Base-by-base conservation (phyloP, 1,140 invertebrate genomes). In the Cydia fagiglandana region DNA sequence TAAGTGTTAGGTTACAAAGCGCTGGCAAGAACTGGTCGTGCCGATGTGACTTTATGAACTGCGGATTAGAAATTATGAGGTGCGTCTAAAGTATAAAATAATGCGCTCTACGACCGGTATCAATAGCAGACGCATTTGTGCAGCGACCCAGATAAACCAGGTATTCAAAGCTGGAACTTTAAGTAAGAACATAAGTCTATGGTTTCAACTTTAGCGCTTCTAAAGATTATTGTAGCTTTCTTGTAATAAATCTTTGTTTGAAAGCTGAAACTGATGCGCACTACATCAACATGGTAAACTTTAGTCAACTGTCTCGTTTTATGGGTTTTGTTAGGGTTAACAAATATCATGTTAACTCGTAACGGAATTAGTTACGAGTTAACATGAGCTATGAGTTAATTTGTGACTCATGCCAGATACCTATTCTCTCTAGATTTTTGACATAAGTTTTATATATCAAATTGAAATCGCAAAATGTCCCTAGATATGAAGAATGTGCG, bases 241-340 rank as follows among this genome's bases (percentile, higher is more conserved):
- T 61, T 12, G 30, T 70, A 85, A 84, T 88, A 88, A 88, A 88
- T 89, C 86, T 87, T 82, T 78, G 78, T 83, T 79, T 84, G 85
- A 84, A 86, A 84, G 80, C 85, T 86, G 84, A 86, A 88, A 89
- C 84, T 88, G 88, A 89, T 87, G 84, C 81, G 86, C 78, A 80
- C 78, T 88, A 86, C 81, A 87, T 89, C 86, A 88, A 86, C 85
- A 81, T 78, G 83, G 83, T 86, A 88, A 88, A 85, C 82, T 83
- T 86, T 82, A 45, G 17, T 70, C 30, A 13, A 70, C 30, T 45
- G 66, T 70, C 13, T 17, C 2, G n/a, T 70, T 61, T 70, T 70
- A 70, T 70, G n/a, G 9, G 15, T 41, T 41, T 6, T 24, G 64
- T 20, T 70, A 68, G 12, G 64, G 30, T 68, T 70, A 20, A 3